Evolutionary conservation across 1,140 invertebrate species (phyloP).

Genomic region (Heterodera schachtii): DNA sequence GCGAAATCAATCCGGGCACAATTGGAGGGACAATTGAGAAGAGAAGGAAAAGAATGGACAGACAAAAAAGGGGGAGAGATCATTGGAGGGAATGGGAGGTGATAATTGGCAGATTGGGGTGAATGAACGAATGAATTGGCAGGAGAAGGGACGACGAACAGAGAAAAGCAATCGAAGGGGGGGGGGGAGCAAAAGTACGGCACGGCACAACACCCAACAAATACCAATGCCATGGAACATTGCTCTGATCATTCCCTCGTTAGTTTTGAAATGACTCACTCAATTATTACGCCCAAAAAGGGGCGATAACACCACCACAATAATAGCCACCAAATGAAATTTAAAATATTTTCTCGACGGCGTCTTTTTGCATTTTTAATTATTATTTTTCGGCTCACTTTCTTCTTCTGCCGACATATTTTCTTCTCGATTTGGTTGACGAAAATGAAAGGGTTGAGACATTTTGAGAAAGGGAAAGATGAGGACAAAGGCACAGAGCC

Average conservation of each 20-base stretch:
- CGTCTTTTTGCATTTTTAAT: too few species aligned
- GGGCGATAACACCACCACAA: too few species aligned
- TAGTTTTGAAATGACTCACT: too few species aligned
- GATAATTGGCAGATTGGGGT: background rate
- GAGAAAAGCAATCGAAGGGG: too few species aligned
- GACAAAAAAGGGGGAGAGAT: background rate
- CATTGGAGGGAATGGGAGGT: background rate
- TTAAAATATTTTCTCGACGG: too few species aligned
- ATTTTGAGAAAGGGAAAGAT: background rate
- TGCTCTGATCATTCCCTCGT: too few species aligned
- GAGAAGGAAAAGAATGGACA: background rate
- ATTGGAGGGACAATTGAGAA: background rate
- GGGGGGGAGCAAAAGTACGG: too few species aligned
- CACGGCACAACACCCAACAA: too few species aligned
- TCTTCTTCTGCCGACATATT: background rate
- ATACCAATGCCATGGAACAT: too few species aligned
- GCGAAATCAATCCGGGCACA: slow-evolving; percentile 1
- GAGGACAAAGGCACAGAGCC: background rate
- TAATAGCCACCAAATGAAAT: too few species aligned
- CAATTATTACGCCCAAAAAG: too few species aligned
- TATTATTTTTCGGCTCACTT: background rate
- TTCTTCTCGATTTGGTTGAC: background rate
- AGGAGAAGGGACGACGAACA: background rate
- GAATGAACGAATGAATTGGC: background rate
- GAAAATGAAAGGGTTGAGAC: background rate